Evolutionary conservation across 2,113 vertebrate species (phyloP).

Genomic region (Cettia cetti): DNA sequence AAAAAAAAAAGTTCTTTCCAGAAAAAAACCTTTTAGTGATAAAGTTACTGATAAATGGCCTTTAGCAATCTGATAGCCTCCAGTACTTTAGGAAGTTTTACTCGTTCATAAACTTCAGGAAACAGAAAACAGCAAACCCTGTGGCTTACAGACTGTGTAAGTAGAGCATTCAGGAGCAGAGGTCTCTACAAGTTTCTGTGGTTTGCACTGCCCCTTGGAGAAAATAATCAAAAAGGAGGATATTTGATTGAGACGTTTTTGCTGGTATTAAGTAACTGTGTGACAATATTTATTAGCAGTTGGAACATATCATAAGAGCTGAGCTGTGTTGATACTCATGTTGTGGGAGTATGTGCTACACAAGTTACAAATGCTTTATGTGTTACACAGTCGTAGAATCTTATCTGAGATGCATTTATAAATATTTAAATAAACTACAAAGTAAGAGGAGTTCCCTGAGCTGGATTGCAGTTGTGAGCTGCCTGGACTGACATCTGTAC

Average conservation of each 20-base stretch:
- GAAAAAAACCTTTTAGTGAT: background rate
- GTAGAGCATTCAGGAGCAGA: background rate
- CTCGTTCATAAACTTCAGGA: background rate
- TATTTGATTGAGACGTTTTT: background rate
- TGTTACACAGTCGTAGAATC: background rate
- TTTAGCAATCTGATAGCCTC: background rate
- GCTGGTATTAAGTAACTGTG: background rate
- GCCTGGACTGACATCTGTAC: background rate
- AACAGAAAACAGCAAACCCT: background rate
- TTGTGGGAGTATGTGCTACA: background rate
- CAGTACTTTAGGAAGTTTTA: background rate
- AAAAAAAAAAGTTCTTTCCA: background rate
- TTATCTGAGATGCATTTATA: conserved; percentile 8
- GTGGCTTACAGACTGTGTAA: fast-evolving
- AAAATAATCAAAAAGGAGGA: background rate
- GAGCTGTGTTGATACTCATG: background rate
- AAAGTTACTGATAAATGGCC: background rate
- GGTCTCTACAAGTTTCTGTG: background rate
- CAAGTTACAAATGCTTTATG: background rate
- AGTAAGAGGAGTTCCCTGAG: background rate
- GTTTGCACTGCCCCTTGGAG: background rate
- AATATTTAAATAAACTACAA: conserved; percentile 18
- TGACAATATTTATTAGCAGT: background rate
- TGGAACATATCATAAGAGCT: background rate
- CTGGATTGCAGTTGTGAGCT: background rate